Base-by-base conservation (phyloP, 2,888 invertebrate genomes). In the Lottia scabra region DNA sequence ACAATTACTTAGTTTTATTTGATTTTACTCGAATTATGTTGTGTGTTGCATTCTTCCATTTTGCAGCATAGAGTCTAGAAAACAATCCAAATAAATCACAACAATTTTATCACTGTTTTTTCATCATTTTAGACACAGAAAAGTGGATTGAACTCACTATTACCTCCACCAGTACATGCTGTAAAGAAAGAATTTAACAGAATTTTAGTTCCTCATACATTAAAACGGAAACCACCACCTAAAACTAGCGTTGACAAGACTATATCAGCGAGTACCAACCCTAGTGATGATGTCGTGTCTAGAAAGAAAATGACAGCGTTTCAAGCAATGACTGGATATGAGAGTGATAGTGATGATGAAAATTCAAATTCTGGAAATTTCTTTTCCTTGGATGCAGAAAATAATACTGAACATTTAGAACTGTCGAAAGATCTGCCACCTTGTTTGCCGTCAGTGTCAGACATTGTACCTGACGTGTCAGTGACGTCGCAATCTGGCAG, bases 101-200 rank as follows among this genome's bases (percentile, higher is more conserved):
- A n/a, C n/a, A n/a, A n/a, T n/a, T n/a, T n/a, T n/a, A n/a, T n/a
- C n/a, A n/a, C n/a, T n/a, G n/a, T n/a, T n/a, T n/a, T n/a, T n/a
- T n/a, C 5, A 30, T 27, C 63, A 48, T 77, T 71, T 62, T 70
- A 84, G 85, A 82, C 78, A 13, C 82, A 80, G 65, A 26, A 67
- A 2, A 76, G 78, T 68, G 84, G 84, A 12, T 71, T 87, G 63
- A 81, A 82, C 56, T 77, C 85, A 16, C 38, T 85, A 43, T 76
- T 87, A 23, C 87, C 87, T 26, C 77, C 82, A 10, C 87, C 87
- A 23, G 76, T 82, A 10, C 83, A 86, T 76, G 77, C 80, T 15
- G 72, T 80, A 8, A 81, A 76, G 69, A 87, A 87, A 70, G 84
- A 85, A 73, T 65, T 80, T 8, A 84, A 85, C 65, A 77, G 87